Percentiles rank a stretch among this genome's conserved stretches.
Evolutionary conservation across 2,888 invertebrate genomes (phyloP).

Genomic region (Troglohyphantes excavatus): DNA sequence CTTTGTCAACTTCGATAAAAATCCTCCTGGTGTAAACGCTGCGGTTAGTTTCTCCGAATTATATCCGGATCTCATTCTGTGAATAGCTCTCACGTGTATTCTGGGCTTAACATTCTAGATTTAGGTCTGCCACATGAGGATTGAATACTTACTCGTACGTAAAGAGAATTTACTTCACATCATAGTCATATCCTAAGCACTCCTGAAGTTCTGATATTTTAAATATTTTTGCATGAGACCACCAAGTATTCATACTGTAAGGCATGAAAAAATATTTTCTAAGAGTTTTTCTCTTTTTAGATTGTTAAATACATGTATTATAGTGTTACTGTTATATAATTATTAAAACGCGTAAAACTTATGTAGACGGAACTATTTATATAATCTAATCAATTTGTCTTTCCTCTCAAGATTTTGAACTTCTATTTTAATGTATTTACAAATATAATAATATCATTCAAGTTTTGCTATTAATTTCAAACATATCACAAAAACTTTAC

Average conservation of each 20-base stretch:
- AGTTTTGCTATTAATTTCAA: conserved; percentile 51
- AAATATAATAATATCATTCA: no score
- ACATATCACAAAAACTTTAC: no score
- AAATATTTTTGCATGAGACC: conserved; percentile 74
- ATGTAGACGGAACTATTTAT: conserved; percentile 19
- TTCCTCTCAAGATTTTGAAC: conserved; percentile 23
- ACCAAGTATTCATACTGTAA: conserved; percentile 54
- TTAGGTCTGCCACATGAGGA: conserved; percentile 49
- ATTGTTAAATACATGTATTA: conserved; percentile 57
- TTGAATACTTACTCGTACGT: conserved; percentile 41
- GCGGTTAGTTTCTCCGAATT: no score
- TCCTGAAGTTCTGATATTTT: conserved; percentile 61
- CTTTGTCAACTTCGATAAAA: no score
- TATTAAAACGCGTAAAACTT: conserved; percentile 23
- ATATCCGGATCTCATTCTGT: no score
- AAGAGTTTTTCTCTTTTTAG: conserved; percentile 63
- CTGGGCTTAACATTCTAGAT: conserved; percentile 50
- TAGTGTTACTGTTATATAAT: conserved; percentile 42
- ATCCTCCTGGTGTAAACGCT: no score
- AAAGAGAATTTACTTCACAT: conserved; percentile 29
- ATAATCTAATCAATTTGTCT: conserved; percentile 28
- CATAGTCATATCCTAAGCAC: conserved; percentile 69
- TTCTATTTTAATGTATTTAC: no score
- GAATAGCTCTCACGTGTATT: no score
- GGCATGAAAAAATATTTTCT: conserved; percentile 76